Evolutionary conservation across 2,113 vertebrate genomes (phyloP).

Genomic region (Deroptyus accipitrinus): DNA sequence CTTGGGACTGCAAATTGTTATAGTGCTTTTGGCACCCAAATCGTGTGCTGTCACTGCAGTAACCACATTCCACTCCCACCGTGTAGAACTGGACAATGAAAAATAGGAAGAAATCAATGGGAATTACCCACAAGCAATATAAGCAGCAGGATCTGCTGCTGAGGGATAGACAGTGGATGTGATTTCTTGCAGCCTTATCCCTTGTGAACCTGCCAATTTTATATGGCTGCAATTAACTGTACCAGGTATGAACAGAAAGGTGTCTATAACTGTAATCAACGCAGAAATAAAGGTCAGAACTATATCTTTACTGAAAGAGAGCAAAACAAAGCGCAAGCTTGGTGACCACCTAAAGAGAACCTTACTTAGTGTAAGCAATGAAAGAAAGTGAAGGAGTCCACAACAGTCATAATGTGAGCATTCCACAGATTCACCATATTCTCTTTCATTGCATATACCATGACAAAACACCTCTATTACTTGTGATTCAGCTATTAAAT

Average conservation of each 20-base stretch:
- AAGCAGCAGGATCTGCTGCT: background rate
- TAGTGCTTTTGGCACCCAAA: background rate
- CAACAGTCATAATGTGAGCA: fast-evolving
- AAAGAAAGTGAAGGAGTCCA: background rate
- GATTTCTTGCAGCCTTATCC: background rate
- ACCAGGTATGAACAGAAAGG: background rate
- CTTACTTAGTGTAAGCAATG: background rate
- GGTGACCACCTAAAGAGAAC: background rate
- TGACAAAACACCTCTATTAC: background rate
- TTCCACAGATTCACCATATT: background rate
- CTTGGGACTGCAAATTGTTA: background rate
- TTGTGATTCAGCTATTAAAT: background rate
- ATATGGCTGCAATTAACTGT: background rate
- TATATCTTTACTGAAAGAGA: background rate
- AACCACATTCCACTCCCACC: background rate
- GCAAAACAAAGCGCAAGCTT: background rate
- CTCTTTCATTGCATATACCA: background rate
- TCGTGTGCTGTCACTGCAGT: background rate
- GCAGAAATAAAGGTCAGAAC: background rate
- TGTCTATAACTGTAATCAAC: background rate
- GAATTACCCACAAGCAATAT: background rate
- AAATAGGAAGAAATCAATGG: background rate
- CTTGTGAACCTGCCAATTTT: background rate
- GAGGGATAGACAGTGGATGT: background rate
- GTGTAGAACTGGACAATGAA: background rate